Base-by-base conservation (phyloP, 2,113 vertebrate species). In the Menura novaehollandiae region DNA sequence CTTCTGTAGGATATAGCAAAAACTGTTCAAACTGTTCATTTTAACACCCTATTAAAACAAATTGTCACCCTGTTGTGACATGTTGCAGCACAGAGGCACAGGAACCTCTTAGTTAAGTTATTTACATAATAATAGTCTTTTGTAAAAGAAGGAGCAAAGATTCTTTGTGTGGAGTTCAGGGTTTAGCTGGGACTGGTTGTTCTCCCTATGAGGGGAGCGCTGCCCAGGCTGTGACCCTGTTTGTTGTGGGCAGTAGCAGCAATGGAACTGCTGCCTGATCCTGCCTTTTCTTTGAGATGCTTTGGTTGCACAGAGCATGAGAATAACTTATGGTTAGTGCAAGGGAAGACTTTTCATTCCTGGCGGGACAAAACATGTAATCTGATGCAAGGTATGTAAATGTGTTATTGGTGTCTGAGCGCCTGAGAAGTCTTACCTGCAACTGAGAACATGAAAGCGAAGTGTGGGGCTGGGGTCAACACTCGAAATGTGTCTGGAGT, bases 191-290 rank as follows among this genome's bases (percentile, higher is more conserved):
- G 59, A 43, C 44, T 43, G 35, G 3, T n/a, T 30, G 37, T 71
- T 44, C 26, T 74, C 51, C 41, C 6, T 17, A 0, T 4, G 3
- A 21, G 37, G 33, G 30, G n/a, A 59, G 23, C 26, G 2, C 43
- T 89, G 32, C 30, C 49, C 13, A 20, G 51, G 14, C 37, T 62
- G 46, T 85, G 46, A 30, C 18, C 15, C 13, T 43, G 6, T 12
- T 56, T 18, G 37, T 44, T 28, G 43, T 24, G 30, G 55, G 24
- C 2, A 32, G 33, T 20, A 46, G 27, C 8, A 23, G n/a, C 9
- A 63, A 3, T 26, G 39, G 56, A 82, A 21, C 26, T 21, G 6
- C 20, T 71, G 23, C 43, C 39, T 16, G 21, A 20, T 37, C 28
- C 58, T 76, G 33, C n/a, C 32, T 68, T 90, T 67, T 37, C 26